These are phyloP conservation scores for Acrobeloides nanus DNA, from an alignment of 2,888 invertebrate species.

Conservation along the genomic window DNA sequence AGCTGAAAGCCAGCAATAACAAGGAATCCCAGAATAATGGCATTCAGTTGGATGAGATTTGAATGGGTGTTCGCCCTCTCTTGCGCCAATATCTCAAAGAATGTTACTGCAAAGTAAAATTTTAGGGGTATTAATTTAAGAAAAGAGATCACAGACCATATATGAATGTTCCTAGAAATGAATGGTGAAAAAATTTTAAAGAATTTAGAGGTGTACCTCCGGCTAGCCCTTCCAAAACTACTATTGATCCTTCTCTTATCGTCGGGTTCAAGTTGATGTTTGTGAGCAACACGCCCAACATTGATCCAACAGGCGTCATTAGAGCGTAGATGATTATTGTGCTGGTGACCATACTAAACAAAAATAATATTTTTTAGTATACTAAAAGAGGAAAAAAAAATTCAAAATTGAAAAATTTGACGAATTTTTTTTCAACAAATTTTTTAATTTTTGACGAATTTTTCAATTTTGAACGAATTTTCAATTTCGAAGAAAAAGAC, in stretches of 20 bases:
- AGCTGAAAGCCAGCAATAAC: constrained; percentile 30
- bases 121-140: constrained; percentile 36
- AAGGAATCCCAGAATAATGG: constrained; percentile 40
- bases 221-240: constrained; percentile 40
- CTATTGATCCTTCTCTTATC: constrained; percentile 32
- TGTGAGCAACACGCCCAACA: constrained; percentile 33
- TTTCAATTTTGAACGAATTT: too few relatives aligned
- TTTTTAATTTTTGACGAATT: too few relatives aligned
- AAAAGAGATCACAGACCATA: too few relatives aligned
- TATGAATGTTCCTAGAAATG: too few relatives aligned
- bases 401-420: too few relatives aligned
- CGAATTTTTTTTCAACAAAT: too few relatives aligned
- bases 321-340: constrained; percentile 59
- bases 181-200: too few relatives aligned
- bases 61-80: constrained; percentile 26
- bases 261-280: constrained; percentile 23
- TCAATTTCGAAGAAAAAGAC: too few relatives aligned
- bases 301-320: constrained; percentile 65
- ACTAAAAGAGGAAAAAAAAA: too few relatives aligned
- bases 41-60: constrained; percentile 34
- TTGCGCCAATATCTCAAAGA: constrained; percentile 29
- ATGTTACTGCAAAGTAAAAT: constrained; percentile 37
- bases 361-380: too few relatives aligned
- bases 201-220: too few relatives aligned
- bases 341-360: constrained; percentile 18